Conservation (phyloP, 2,113 vertebrate genomes). For the Arizona elegans region DNA sequence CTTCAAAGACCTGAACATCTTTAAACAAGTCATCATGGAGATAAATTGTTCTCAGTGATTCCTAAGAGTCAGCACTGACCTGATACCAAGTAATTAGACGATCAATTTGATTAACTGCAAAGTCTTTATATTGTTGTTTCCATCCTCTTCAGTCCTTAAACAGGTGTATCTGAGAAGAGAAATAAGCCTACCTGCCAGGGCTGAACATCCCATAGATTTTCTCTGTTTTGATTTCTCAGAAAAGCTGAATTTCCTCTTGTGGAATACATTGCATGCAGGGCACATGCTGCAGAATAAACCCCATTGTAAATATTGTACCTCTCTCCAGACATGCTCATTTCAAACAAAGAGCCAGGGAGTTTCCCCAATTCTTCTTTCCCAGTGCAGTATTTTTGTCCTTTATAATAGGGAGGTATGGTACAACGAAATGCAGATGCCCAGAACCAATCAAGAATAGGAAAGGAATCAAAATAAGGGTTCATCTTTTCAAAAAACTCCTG, state of each 20-base stretch:
- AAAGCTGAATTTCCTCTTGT: not conserved
- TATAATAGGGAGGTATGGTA: no score
- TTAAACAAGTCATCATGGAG: no score
- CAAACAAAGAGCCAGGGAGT: not conserved
- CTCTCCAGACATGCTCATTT: not conserved
- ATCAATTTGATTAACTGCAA: not conserved
- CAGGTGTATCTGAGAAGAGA: not conserved
- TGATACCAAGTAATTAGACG: no score
- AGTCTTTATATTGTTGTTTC: no score
- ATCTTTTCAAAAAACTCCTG: not conserved
- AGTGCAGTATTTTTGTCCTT: not conserved
- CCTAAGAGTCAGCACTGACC: no score
- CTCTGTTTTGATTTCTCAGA: not conserved
- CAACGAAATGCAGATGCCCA: not conserved
- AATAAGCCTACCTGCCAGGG: not conserved
- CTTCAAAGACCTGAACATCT: no score
- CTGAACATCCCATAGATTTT: not conserved
- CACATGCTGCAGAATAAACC: not conserved
- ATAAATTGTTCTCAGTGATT: no score
- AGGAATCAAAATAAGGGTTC: not conserved
- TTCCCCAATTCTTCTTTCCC: not conserved
- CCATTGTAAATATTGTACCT: not conserved
- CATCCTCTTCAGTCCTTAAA: not conserved
- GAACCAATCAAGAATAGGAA: not conserved
- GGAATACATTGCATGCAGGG: not conserved